Base-by-base conservation (phyloP, 2,888 invertebrate genomes). In the Mimas tiliae region DNA sequence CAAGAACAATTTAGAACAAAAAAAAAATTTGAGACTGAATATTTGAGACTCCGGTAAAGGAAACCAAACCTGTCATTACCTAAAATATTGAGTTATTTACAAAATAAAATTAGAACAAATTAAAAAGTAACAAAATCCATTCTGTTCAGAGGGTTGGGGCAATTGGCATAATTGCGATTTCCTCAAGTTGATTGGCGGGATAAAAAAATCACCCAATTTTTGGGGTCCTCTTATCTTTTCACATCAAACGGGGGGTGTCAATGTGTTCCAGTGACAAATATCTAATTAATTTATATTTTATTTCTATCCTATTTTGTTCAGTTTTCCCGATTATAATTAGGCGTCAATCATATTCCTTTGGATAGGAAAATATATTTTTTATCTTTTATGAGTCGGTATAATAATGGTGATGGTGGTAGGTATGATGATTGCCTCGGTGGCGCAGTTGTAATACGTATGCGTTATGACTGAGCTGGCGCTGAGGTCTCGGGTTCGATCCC, bases 81-180 rank as follows among this genome's bases (percentile, higher is more conserved):
- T 55, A 53, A 53, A 27, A 38, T 16, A 42, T 58, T 58, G 16
- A 19, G 38, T 33, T n/a, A 27, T 48, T 47, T n/a, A 33, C 11
- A 42, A 42, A 58, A 58, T 42, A 42, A 58, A 58, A 58, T 42
- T 58, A 58, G 9, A 11, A 21, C 12, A 50, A 64, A 62, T 45
- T 50, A 51, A 50, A 64, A 64, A 51, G 38, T 51, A 64, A 51
- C 51, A 14, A 38, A 64, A 64, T 64, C 50, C 48, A 64, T 50
- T 48, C 21, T 9, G 58, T 19, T 14, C 42, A 8, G 52, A 53
- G 62, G 66, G 77, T 79, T 80, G 80, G 78, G 84, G 86, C 86
- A 88, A 89, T 89, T 90, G 86, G 88, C 78, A 73, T 89, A 89
- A 90, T 89, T 88, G 88, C 72, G 67, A 74, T 84, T 84, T 82